Evolutionary conservation across 92 coral and sea anemone species (phyloP), one percentile per base, ranked within the genome.

Genomic region (Bergia sp.): DNA sequence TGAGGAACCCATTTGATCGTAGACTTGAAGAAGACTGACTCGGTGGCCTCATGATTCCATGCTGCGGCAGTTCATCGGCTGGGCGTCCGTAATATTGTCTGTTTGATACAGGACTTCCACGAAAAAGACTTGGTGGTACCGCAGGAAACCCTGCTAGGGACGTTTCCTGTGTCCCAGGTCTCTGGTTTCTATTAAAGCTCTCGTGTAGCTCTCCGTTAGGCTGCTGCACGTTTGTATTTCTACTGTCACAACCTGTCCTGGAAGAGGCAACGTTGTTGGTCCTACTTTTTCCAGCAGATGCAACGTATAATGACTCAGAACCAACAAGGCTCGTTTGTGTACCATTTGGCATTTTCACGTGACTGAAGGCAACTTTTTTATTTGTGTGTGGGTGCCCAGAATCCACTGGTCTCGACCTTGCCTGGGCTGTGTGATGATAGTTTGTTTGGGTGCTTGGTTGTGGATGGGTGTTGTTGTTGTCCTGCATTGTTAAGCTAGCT

Each of bases 311-410:
- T 67, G 87, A 84, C 16, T 84, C 79, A 9, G 78, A 73, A 29
- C 64, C 79, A 12, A 42, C 41, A 67, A 69, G 78, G 9, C 65
- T 84, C 67, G 87, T 44, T 36, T 71, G 39, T 11, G 87, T 71
- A n/a, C 79, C 87, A 69, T 84, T 84, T 20, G 87, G 87, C 87
- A 84, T 69, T 69, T 71, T 84, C 77, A 69, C 79, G 42, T 84
- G 87, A 71, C 87, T 69, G 74, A 71, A 84, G 12, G 87, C 87
- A 2, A 71, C 87, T 45, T 18, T 84, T 20, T 71, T 84, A 44
- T 84, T 79, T 84, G 11, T 74, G 42, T 84, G 87, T 69, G 49
- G 66, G 20, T 69, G 45, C n/a, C 55, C 43, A 29, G 87, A 71
- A 37, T 16, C 78, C 41, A 45, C 36, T 9, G 65, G 40, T 15